Percentiles rank a stretch among this genome's conserved stretches.
These are phyloP conservation scores for Drosophila subquinaria DNA, from an alignment of 2,888 invertebrate species.

Conservation along the genomic window DNA sequence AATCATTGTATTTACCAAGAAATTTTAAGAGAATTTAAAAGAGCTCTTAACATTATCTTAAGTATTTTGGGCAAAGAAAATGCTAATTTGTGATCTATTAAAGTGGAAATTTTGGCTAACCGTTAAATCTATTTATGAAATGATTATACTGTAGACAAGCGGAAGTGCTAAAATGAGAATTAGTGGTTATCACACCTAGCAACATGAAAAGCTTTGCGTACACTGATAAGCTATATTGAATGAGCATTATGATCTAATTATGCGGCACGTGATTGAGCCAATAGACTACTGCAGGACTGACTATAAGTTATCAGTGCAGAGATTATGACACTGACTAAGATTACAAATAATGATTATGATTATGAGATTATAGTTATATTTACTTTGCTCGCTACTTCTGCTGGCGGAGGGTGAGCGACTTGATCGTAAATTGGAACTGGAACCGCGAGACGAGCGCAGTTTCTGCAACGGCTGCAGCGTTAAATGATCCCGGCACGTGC, in stretches of 20 bases:
- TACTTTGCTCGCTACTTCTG: slow-evolving; percentile 84
- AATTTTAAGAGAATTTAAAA: neutral
- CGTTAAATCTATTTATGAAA: neutral
- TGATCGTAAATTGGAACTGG: slow-evolving; percentile 76
- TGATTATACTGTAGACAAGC: slow-evolving; percentile 19
- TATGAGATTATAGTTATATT: slow-evolving; percentile 49
- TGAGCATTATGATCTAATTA: slow-evolving; percentile 40
- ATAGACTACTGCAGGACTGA: slow-evolving; percentile 17
- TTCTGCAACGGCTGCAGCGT: slow-evolving; percentile 60
- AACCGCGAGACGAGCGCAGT: slow-evolving; percentile 68
- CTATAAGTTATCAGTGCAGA: slow-evolving; percentile 16
- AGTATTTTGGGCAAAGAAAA: neutral
- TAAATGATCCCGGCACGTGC: slow-evolving; percentile 66
- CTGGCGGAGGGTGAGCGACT: slow-evolving; percentile 84
- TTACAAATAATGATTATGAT: slow-evolving; percentile 1
- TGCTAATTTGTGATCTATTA: neutral
- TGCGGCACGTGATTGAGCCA: slow-evolving; percentile 36
- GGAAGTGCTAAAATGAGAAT: slow-evolving; percentile 39
- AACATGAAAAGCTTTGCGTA: slow-evolving; percentile 19
- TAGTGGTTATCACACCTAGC: slow-evolving; percentile 29
- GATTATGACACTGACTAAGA: slow-evolving; percentile 11
- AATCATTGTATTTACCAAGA: too few species aligned
- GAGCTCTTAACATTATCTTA: neutral
- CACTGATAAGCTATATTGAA: slow-evolving; percentile 40
- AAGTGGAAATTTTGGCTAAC: neutral